Conservation (phyloP, 2,888 invertebrate genomes). For the Graphium colonna region DNA sequence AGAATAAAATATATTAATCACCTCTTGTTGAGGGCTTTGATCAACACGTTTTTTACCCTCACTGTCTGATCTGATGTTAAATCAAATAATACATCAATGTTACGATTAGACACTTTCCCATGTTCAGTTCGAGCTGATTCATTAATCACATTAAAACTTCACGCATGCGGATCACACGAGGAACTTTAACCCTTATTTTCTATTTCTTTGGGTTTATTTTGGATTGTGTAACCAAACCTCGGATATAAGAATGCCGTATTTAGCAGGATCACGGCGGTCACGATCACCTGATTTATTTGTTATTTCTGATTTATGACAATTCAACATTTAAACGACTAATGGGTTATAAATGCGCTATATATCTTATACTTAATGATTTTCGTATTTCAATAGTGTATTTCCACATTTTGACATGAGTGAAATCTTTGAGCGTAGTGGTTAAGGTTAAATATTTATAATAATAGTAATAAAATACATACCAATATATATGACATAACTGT, state of each 20-base stretch:
- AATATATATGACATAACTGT: no score
- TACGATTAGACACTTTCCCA: constrained; percentile 58
- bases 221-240: constrained; percentile 14
- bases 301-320: background rate
- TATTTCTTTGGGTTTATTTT: constrained; percentile 35
- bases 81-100: constrained; percentile 60
- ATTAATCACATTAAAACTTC: constrained; percentile 64
- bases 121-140: constrained; percentile 54
- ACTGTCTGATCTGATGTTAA: constrained; percentile 31
- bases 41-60: constrained; percentile 6
- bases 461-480: no score
- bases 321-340: background rate
- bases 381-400: no score
- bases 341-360: constrained; percentile 25
- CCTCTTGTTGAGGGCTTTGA: background rate
- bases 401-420: no score
- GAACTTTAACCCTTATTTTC: constrained; percentile 36
- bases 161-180: constrained; percentile 29
- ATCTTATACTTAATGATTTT: no score
- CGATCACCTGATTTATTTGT: background rate
- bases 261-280: constrained; percentile 48
- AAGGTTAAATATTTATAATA: no score
- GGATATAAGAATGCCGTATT: constrained; percentile 51
- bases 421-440: no score
- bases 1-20: no score